These are phyloP conservation scores for Chelon labrosus DNA, from an alignment of 2,797 vertebrate genomes.

Conservation along the genomic window DNA sequence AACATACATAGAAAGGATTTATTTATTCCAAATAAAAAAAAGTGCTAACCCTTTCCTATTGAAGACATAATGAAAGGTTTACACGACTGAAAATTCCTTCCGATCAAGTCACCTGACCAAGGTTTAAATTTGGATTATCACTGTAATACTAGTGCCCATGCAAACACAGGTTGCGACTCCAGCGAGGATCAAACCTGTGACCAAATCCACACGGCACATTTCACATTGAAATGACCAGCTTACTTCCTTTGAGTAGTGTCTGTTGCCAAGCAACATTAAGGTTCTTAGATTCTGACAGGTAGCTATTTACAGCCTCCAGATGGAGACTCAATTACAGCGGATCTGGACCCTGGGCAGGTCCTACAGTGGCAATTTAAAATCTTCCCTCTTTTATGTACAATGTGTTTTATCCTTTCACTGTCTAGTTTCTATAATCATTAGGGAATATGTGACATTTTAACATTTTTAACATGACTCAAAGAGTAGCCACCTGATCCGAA, in stretches of 20 bases:
- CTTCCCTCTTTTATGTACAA: background rate
- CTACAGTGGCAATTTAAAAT: background rate
- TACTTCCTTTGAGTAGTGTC: slow-evolving; percentile 29
- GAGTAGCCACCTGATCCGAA: too few species aligned
- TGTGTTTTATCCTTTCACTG: background rate
- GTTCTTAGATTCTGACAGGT: slow-evolving; percentile 63
- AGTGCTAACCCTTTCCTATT: too few species aligned
- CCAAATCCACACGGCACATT: slow-evolving; percentile 42
- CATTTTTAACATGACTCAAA: too few species aligned
- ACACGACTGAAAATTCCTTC: too few species aligned
- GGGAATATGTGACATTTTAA: too few species aligned
- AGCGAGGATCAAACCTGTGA: slow-evolving; percentile 25
- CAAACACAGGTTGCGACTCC: slow-evolving; percentile 1
- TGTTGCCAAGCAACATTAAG: slow-evolving; percentile 74
- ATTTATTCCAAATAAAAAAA: too few species aligned
- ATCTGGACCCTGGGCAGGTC: slow-evolving; percentile 20
- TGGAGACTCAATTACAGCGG: slow-evolving; percentile 18
- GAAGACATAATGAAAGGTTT: too few species aligned
- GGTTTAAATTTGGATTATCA: too few species aligned
- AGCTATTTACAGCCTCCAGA: slow-evolving; percentile 68
- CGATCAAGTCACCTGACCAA: too few species aligned
- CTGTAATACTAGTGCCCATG: too few species aligned
- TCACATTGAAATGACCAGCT: slow-evolving; percentile 59
- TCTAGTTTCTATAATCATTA: background rate
- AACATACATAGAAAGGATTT: too few species aligned